These are phyloP conservation scores for Tethea ocularis DNA, from an alignment of 2,888 invertebrate species.

Conservation along the genomic window DNA sequence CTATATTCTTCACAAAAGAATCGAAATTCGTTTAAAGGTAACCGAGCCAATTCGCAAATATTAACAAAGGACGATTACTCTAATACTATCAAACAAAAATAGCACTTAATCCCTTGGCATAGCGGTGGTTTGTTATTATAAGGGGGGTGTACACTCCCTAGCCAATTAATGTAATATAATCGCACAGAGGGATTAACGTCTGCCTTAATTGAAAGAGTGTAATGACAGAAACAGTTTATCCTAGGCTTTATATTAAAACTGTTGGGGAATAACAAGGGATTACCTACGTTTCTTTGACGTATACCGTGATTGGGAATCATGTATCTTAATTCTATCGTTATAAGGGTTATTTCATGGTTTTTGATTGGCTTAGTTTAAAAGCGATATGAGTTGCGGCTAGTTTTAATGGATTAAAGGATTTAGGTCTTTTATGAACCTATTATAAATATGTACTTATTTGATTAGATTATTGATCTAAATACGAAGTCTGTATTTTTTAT, in stretches of 20 bases:
- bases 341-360: constrained; percentile 4
- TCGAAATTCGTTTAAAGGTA: constrained; percentile 30
- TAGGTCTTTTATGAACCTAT: background rate
- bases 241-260: constrained; percentile 29
- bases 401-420: background rate
- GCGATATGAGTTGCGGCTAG: background rate
- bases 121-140: constrained; percentile 34
- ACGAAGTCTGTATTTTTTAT: no score
- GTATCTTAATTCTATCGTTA: background rate
- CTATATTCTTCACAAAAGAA: constrained; percentile 35
- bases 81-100: constrained; percentile 36
- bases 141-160: constrained; percentile 50
- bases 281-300: constrained; percentile 20
- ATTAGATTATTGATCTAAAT: no score
- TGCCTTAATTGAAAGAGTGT: constrained; percentile 78
- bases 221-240: constrained; percentile 43
- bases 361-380: background rate
- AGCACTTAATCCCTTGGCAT: constrained; percentile 39
- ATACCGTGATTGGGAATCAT: constrained; percentile 15
- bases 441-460: no score
- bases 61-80: constrained; percentile 62
- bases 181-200: constrained; percentile 76
- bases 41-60: constrained; percentile 65
- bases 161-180: constrained; percentile 82
- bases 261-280: constrained; percentile 25